Conservation (phyloP, 2,888 invertebrate species). For the Corythucha ciliata region DNA sequence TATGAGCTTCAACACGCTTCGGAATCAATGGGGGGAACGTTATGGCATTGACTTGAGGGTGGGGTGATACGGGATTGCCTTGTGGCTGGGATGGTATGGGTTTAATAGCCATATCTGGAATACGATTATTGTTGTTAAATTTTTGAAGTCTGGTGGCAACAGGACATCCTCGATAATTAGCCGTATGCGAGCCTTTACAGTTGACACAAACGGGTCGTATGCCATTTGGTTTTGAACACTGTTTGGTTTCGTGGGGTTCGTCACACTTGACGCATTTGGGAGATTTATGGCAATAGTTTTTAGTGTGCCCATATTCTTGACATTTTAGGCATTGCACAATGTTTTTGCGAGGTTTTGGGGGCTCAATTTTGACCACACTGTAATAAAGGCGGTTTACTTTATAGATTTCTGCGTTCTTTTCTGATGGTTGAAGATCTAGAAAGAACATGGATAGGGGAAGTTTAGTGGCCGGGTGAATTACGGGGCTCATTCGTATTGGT, state of each 20-base stretch:
- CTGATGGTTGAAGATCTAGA: slow-evolving; percentile 3
- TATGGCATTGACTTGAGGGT: too few species aligned
- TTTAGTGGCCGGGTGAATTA: not conserved
- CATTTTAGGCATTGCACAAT: not conserved
- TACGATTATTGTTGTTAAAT: not conserved
- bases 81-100: too few species aligned
- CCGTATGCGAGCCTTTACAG: not conserved
- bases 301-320: not conserved
- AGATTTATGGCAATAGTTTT: not conserved
- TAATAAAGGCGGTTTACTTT: not conserved
- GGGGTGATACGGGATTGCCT: too few species aligned
- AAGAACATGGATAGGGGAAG: slow-evolving; percentile 3
- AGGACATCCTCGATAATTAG: slow-evolving; percentile 6
- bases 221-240: too few species aligned
- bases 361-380: slow-evolving; percentile 1
- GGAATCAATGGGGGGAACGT: too few species aligned
- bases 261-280: too few species aligned
- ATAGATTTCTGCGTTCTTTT: not conserved
- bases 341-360: slow-evolving; percentile 5
- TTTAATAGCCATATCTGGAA: not conserved
- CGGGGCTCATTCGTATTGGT: not conserved
- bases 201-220: slow-evolving; percentile 1
- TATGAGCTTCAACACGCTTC: too few species aligned
- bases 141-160: slow-evolving; percentile 7
- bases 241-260: too few species aligned